Percentiles rank a stretch among this genome's conserved stretches.
These are phyloP conservation scores for Equus quagga DNA, from an alignment of 2,113 vertebrate genomes.

Conservation along the genomic window DNA sequence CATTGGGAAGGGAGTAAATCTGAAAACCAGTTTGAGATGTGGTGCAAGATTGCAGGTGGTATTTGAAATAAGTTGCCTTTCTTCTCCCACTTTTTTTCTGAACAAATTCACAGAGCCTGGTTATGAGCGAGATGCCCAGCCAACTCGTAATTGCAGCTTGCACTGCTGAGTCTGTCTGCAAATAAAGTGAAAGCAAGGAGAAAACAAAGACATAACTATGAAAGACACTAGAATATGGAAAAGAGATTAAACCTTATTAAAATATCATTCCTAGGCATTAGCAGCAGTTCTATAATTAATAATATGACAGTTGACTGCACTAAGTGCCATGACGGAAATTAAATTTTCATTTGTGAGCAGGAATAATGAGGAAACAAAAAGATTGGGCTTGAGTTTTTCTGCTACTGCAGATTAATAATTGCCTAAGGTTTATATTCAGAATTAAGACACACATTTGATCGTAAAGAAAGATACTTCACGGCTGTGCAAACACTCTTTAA, in stretches of 20 bases:
- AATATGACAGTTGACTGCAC: constrained; percentile 83
- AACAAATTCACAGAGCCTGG: constrained; percentile 33
- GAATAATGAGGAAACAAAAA: constrained; percentile 81
- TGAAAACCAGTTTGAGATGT: constrained; percentile 26
- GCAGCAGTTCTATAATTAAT: constrained; percentile 83
- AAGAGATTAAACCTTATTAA: constrained; percentile 84
- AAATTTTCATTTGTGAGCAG: constrained; percentile 82
- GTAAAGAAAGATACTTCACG: constrained; percentile 72
- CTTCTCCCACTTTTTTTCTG: neutral
- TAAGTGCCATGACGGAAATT: constrained; percentile 81
- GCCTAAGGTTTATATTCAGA: constrained; percentile 72
- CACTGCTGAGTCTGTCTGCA: constrained; percentile 55
- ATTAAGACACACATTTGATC: constrained; percentile 63
- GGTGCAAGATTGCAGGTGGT: neutral
- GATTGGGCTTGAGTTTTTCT: neutral
- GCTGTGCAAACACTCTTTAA: constrained; percentile 63
- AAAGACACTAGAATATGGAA: constrained; percentile 73
- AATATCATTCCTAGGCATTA: constrained; percentile 82
- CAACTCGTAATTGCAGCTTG: constrained; percentile 57
- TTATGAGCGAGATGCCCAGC: constrained; percentile 58
- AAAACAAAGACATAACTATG: constrained; percentile 73
- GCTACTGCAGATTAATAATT: constrained; percentile 72
- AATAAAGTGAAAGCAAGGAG: constrained; percentile 71
- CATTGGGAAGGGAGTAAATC: neutral
- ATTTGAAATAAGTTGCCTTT: constrained; percentile 38